These are phyloP conservation scores for Camponotus vicinus DNA, from an alignment of 1,140 invertebrate species.

Conservation along the genomic window DNA sequence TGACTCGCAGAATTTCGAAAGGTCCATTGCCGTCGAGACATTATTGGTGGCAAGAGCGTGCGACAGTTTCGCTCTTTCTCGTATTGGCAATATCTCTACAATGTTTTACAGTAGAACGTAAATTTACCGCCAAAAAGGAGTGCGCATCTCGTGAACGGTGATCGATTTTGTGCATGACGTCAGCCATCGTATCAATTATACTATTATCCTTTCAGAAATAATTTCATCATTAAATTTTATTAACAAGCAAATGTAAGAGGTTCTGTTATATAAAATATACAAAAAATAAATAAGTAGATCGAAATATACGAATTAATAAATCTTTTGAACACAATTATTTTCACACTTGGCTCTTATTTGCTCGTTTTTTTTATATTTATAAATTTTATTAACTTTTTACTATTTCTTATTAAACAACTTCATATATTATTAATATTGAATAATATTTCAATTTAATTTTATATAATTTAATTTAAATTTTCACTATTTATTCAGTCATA, in stretches of 20 bases:
- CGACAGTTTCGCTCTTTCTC: background rate
- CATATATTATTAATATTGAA: background rate
- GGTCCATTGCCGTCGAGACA: background rate
- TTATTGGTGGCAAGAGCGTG: background rate
- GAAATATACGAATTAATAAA: too few relatives aligned
- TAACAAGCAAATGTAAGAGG: background rate
- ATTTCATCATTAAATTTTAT: background rate
- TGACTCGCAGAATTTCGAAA: conserved; percentile 61
- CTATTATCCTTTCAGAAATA: background rate
- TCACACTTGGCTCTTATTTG: too few relatives aligned
- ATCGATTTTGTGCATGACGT: conserved; percentile 42
- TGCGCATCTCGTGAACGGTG: background rate
- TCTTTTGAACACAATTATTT: too few relatives aligned
- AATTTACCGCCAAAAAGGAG: background rate
- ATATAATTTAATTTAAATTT: too few relatives aligned
- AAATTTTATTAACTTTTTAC: too few relatives aligned
- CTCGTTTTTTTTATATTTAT: too few relatives aligned
- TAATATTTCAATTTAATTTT: background rate
- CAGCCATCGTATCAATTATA: conserved; percentile 19
- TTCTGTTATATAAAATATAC: too few relatives aligned
- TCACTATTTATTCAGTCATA: background rate
- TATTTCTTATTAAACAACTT: too few relatives aligned
- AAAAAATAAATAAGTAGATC: too few relatives aligned
- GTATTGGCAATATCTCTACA: background rate
- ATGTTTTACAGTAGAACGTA: background rate